A percentile compares a stretch with the other conserved stretches of the same genome.
These are phyloP conservation scores for Scarus forsteni DNA, from an alignment of 2,797 vertebrate genomes.

Conservation along the genomic window DNA sequence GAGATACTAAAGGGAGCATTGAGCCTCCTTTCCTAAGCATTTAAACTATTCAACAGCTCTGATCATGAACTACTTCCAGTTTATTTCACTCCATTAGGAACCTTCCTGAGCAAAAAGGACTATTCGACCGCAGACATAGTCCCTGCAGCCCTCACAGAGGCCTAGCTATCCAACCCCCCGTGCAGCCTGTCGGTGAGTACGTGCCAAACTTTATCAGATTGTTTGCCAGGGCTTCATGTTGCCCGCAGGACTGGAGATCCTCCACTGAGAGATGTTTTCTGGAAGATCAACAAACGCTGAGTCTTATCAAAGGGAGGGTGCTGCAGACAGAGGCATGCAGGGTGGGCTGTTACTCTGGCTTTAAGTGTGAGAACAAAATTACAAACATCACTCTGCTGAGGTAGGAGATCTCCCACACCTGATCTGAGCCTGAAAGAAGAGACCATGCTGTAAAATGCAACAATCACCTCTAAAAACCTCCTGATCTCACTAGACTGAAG, in stretches of 20 bases:
- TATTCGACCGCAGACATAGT: too few species aligned
- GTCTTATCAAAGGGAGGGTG: constrained; percentile 45
- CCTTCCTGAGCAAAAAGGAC: too few species aligned
- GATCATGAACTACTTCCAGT: too few species aligned
- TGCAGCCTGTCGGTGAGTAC: constrained; percentile 13
- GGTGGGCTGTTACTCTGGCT: background rate
- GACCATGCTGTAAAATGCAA: background rate
- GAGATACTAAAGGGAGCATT: too few species aligned
- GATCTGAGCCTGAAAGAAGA: background rate
- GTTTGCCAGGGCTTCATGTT: constrained; percentile 15
- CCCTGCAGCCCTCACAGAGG: too few species aligned
- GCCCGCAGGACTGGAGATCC: constrained; percentile 25
- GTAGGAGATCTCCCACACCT: background rate
- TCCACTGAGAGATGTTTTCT: constrained; percentile 11
- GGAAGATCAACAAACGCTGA: constrained; percentile 31
- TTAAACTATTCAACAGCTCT: too few species aligned
- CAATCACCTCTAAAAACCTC: background rate
- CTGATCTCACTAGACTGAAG: background rate
- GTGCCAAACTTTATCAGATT: constrained; percentile 37
- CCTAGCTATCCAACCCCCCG: background rate
- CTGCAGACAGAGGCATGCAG: background rate
- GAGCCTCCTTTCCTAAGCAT: too few species aligned
- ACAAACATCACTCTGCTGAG: constrained; percentile 16
- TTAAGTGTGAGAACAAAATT: constrained; percentile 6
- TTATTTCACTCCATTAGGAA: too few species aligned